Evolutionary conservation across 1,140 invertebrate genomes (phyloP), one percentile per base, ranked within the genome.

Genomic region (Adoxophyes honmai): DNA sequence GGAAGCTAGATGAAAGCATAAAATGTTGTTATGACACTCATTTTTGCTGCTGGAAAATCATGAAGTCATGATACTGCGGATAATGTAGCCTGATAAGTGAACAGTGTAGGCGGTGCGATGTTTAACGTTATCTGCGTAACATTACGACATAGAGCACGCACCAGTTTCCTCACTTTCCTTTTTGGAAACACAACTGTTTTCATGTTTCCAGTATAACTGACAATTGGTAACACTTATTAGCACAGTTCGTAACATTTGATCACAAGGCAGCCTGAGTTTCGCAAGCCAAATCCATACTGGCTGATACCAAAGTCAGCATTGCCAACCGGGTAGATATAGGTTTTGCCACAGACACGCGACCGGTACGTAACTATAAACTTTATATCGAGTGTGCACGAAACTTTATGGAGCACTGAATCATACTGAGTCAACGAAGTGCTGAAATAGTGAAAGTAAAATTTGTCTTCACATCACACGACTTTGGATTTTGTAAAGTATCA

Each of bases 321-420:
- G 66, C 69, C 63, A 69, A 69, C 60, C 70, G 64, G 66, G 62
- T 70, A 70, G 68, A 67, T 75, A 74, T 75, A 74, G 70, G 67
- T 78, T 83, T 80, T 77, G 73, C 73, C 69, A 70, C 66, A 66
- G 69, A 63, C 82, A 86, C 82, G 80, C 82, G 82, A 86, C 76
- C 66, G 57, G 65, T 72, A 62, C 44, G 48, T 69, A 70, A 55
- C 60, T 60, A 75, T 64, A 67, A 55, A 67, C n/a, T 58, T 70
- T 67, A 75, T 76, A 75, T 73, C 62, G 61, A 76, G 57, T 66
- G 58, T 67, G 66, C 73, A 75, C 75, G 74, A 80, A 70, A 69
- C 54, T 52, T 55, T 52, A 52, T 35, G 28, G 51, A 28, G 28
- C 13, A 34, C 42, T 48, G 42, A 48, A 48, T 48, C 42, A 48